Conservation (phyloP, 2,113 vertebrate genomes). For the Natator depressus region DNA sequence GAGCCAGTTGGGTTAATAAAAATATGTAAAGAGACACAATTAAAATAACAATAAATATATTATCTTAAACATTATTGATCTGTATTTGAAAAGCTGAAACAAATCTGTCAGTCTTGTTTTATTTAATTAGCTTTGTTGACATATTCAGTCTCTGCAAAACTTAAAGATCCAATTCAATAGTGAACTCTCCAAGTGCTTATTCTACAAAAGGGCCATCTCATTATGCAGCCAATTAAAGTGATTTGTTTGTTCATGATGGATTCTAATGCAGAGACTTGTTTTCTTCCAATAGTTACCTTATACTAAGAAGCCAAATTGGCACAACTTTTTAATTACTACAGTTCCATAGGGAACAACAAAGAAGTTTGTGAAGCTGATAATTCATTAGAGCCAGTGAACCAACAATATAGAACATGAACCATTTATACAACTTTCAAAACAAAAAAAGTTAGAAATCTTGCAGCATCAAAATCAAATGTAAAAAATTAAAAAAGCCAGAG, state of each 20-base stretch:
- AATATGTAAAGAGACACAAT: background rate
- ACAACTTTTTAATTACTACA: slow-evolving; percentile 80
- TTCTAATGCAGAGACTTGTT: slow-evolving; percentile 73
- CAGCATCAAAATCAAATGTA: slow-evolving; percentile 35
- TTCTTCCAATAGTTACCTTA: slow-evolving; percentile 74
- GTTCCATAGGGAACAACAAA: slow-evolving; percentile 71
- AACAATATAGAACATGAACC: slow-evolving; percentile 58
- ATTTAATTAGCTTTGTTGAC: slow-evolving; percentile 11
- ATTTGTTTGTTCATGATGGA: slow-evolving; percentile 75
- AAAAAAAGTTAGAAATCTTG: slow-evolving; percentile 43
- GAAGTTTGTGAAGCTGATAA: slow-evolving; percentile 78
- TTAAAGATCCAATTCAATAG: background rate
- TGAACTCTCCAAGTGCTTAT: slow-evolving; percentile 8
- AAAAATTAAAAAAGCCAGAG: slow-evolving; percentile 16
- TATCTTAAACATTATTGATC: background rate
- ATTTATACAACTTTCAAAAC: slow-evolving; percentile 64
- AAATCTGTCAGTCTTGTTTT: background rate
- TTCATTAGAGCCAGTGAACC: slow-evolving; percentile 71
- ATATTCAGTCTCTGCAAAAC: background rate
- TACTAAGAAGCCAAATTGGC: slow-evolving; percentile 76
- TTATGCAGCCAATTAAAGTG: slow-evolving; percentile 73
- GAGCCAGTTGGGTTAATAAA: slow-evolving; percentile 16
- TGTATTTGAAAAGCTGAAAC: slow-evolving; percentile 27
- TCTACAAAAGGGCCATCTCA: slow-evolving; percentile 51
- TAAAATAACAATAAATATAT: background rate